Conservation (phyloP, 2,797 vertebrate species). For the Crax fasciolata region DNA sequence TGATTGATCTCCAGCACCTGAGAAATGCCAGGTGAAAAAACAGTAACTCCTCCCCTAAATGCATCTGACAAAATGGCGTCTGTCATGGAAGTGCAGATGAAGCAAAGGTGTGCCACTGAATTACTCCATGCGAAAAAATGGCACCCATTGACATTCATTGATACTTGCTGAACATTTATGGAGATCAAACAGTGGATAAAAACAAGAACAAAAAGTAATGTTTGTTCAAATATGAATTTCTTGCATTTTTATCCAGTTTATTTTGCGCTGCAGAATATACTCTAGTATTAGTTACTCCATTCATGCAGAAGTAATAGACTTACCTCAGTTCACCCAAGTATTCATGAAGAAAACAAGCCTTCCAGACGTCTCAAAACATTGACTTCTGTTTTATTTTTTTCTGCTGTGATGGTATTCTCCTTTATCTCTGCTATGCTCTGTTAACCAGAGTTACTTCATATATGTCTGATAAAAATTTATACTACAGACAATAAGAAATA, state of each 20-base stretch:
- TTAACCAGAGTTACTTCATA: background rate
- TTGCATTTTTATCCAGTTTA: background rate
- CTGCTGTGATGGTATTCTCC: background rate
- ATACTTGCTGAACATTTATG: too few relatives aligned
- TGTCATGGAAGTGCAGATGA: too few relatives aligned
- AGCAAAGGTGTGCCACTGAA: too few relatives aligned
- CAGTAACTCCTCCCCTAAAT: background rate
- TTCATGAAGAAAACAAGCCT: background rate
- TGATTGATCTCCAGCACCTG: background rate
- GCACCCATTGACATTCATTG: too few relatives aligned
- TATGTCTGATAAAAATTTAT: background rate
- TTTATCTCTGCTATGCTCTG: accelerated
- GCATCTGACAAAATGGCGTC: background rate
- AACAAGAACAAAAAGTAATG: background rate
- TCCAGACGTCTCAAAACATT: background rate
- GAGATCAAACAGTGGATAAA: background rate
- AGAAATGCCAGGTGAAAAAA: background rate
- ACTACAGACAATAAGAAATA: background rate
- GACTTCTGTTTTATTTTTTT: background rate
- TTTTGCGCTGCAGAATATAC: background rate
- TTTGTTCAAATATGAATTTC: background rate
- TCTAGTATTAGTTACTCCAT: background rate
- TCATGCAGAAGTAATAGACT: background rate
- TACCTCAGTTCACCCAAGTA: background rate
- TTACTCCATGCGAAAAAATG: too few relatives aligned